These are phyloP conservation scores for Charanyca ferruginea DNA, from an alignment of 2,888 invertebrate species.

Conservation along the genomic window DNA sequence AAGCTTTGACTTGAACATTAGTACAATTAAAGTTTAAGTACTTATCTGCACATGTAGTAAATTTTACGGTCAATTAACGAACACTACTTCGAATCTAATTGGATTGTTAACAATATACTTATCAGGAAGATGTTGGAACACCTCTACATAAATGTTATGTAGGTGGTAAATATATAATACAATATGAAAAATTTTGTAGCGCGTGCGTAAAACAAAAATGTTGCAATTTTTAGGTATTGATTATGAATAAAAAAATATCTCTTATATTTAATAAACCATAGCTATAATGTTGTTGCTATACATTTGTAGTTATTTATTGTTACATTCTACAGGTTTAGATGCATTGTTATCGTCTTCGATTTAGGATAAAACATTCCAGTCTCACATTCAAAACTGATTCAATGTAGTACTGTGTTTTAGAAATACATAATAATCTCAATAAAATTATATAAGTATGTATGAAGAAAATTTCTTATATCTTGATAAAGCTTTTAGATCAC, in stretches of 20 bases:
- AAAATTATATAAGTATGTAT: constrained; percentile 30
- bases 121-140: constrained; percentile 32
- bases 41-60: constrained; percentile 73
- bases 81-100: constrained; percentile 58
- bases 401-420: constrained; percentile 51
- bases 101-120: constrained; percentile 55
- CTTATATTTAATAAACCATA: constrained; percentile 47
- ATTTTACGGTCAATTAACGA: constrained; percentile 77
- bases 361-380: constrained; percentile 79
- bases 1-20: constrained; percentile 75
- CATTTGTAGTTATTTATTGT: constrained; percentile 61
- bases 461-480: constrained; percentile 42
- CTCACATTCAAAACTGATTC: constrained; percentile 67
- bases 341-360: constrained; percentile 58
- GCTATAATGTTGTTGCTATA: constrained; percentile 58
- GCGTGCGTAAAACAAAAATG: constrained; percentile 35
- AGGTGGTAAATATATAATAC: constrained; percentile 62
- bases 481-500: constrained; percentile 68
- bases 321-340: constrained; percentile 54
- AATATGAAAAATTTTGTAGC: constrained; percentile 38
- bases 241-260: constrained; percentile 41
- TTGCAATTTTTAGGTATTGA: constrained; percentile 32
- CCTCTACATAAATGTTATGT: constrained; percentile 66
- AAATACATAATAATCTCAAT: constrained; percentile 44
- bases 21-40: constrained; percentile 77